Evolutionary conservation across 2,113 vertebrate genomes (phyloP).

Genomic region (Eptatretus burgeri): DNA sequence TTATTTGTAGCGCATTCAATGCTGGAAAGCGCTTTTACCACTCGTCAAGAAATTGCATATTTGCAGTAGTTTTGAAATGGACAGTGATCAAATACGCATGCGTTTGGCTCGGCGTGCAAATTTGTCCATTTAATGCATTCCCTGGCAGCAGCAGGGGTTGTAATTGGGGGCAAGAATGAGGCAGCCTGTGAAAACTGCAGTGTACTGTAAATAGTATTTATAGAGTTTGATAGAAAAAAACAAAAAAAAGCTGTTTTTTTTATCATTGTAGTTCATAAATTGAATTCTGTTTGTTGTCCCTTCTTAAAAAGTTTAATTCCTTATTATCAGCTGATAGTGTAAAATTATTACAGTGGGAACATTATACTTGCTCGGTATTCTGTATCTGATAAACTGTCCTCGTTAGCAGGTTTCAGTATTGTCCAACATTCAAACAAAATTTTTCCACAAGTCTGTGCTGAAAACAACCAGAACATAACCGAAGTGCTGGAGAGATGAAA

Average conservation of each 20-base stretch:
- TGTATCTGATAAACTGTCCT: too few relatives aligned
- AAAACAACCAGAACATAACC: too few relatives aligned
- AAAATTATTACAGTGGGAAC: too few relatives aligned
- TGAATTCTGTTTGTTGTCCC: too few relatives aligned
- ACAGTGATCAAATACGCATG: neutral
- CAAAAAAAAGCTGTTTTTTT: neutral
- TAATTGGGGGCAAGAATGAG: neutral
- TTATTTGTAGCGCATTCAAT: neutral
- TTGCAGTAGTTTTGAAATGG: neutral
- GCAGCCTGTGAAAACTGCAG: constrained; percentile 5
- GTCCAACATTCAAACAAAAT: too few relatives aligned
- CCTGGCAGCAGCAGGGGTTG: neutral
- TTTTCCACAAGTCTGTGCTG: too few relatives aligned
- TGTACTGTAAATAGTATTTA: constrained; percentile 6
- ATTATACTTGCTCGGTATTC: too few relatives aligned
- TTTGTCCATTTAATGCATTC: neutral
- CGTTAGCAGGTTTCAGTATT: too few relatives aligned
- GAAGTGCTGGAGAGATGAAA: too few relatives aligned
- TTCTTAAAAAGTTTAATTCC: too few relatives aligned
- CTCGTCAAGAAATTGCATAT: neutral
- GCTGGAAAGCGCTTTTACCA: neutral
- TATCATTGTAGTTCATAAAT: too few relatives aligned
- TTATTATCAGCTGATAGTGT: too few relatives aligned
- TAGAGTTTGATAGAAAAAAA: constrained; percentile 6
- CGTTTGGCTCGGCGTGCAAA: neutral